Evolutionary conservation across 2,888 invertebrate genomes (phyloP).

Genomic region (Ctena decussata): DNA sequence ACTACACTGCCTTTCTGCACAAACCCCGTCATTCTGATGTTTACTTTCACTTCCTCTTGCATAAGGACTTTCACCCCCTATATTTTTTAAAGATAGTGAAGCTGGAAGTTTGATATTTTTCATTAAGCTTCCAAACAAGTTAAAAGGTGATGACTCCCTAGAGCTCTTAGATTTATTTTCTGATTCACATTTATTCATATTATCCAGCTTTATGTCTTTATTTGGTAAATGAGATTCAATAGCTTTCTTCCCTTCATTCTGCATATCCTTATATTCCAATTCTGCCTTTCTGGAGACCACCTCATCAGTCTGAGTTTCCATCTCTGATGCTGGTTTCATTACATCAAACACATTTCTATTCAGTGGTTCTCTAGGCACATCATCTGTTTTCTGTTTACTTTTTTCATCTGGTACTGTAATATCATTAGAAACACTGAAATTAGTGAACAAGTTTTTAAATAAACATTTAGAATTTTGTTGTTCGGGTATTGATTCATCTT

Average conservation of each 20-base stretch:
- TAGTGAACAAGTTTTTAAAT: not conserved
- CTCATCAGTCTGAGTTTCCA: no score
- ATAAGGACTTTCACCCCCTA: not conserved
- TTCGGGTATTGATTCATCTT: not conserved
- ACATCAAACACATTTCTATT: not conserved
- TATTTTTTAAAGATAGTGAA: not conserved
- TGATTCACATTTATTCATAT: not conserved
- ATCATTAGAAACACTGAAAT: not conserved
- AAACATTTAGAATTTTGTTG: not conserved
- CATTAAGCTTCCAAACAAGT: constrained; percentile 56
- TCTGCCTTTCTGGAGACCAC: no score
- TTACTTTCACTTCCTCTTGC: not conserved
- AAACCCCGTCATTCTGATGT: not conserved
- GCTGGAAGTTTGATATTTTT: constrained; percentile 51
- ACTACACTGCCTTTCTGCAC: not conserved
- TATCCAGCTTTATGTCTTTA: no score
- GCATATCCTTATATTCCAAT: no score
- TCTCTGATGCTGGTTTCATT: not conserved
- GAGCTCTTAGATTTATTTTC: not conserved
- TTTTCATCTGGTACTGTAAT: not conserved
- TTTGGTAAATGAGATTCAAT: no score
- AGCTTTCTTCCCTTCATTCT: no score
- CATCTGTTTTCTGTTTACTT: not conserved
- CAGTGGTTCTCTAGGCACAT: not conserved
- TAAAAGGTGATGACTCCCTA: constrained; percentile 11